A percentile compares a stretch with the other conserved stretches of the same genome.
These are phyloP conservation scores for Lycia hirtaria DNA, from an alignment of 2,888 invertebrate genomes.

Conservation along the genomic window DNA sequence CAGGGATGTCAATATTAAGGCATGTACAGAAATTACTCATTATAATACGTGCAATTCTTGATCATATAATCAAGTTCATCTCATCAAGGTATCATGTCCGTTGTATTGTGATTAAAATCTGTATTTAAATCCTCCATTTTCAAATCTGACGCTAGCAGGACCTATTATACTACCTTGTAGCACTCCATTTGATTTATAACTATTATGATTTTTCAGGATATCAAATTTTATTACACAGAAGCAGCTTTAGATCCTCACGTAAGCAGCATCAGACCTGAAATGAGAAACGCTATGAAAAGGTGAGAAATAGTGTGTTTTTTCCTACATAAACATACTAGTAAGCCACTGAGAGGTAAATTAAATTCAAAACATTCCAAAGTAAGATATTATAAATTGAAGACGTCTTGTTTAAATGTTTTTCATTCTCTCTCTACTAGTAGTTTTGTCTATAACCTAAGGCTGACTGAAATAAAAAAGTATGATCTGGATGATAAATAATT, in stretches of 20 bases:
- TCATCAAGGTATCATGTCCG: too few relatives aligned
- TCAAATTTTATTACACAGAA: constrained; percentile 91
- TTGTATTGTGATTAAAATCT: too few relatives aligned
- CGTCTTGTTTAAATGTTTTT: background rate
- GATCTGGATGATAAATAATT: too few relatives aligned
- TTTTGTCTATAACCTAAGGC: too few relatives aligned
- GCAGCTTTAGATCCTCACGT: constrained; percentile 89
- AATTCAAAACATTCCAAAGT: too few relatives aligned
- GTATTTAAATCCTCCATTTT: too few relatives aligned
- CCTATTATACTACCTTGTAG: constrained; percentile 7
- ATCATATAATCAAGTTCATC: background rate
- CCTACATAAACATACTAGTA: too few relatives aligned
- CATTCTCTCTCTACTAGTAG: background rate
- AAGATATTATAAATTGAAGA: too few relatives aligned
- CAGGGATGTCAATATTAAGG: constrained; percentile 86
- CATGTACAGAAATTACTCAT: constrained; percentile 30
- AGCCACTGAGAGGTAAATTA: too few relatives aligned
- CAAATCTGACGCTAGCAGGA: too few relatives aligned
- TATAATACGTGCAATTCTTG: background rate
- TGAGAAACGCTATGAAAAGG: constrained; percentile 87
- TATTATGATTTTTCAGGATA: constrained; percentile 65
- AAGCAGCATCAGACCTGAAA: constrained; percentile 89
- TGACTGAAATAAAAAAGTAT: too few relatives aligned
- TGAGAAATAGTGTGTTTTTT: constrained; percentile 49
- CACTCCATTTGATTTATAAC: background rate